Percentiles rank a stretch among this genome's conserved stretches.
Conservation (phyloP, 2,113 vertebrate species). For the Protobothrops mucrosquamatus region DNA sequence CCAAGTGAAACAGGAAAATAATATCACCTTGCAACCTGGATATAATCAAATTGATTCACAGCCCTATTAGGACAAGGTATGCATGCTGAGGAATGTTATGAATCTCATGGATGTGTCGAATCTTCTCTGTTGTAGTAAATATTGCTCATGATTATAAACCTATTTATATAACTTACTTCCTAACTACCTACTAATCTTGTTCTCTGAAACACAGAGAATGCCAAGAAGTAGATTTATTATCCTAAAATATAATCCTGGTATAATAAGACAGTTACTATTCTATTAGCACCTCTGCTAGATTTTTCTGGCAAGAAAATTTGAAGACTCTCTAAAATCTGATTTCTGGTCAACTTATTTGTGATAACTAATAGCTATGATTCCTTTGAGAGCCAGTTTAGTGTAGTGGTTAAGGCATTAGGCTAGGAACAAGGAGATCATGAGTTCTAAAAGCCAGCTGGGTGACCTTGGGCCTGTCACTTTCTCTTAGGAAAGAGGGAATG, state of each 20-base stretch:
- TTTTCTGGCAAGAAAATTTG: neutral
- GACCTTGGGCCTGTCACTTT: neutral
- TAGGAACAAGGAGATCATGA: neutral
- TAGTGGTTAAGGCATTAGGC: neutral
- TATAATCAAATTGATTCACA: neutral
- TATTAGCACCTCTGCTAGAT: neutral
- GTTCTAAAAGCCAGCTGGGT: neutral
- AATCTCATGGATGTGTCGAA: neutral
- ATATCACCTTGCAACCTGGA: neutral
- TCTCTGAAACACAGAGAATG: neutral
- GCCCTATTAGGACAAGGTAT: neutral
- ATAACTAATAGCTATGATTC: fast-evolving
- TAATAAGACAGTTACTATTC: neutral
- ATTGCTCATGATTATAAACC: neutral
- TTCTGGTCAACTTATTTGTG: neutral
- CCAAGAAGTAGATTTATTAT: neutral
- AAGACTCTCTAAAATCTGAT: fast-evolving
- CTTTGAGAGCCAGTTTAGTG: neutral
- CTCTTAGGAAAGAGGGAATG: neutral
- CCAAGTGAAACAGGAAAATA: neutral
- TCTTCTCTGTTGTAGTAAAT: neutral
- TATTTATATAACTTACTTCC: neutral
- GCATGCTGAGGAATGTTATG: neutral
- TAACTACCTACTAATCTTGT: neutral
- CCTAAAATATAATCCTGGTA: fast-evolving